Evolutionary conservation across 2,113 vertebrate species (phyloP).

Genomic region (Galemys pyrenaicus): DNA sequence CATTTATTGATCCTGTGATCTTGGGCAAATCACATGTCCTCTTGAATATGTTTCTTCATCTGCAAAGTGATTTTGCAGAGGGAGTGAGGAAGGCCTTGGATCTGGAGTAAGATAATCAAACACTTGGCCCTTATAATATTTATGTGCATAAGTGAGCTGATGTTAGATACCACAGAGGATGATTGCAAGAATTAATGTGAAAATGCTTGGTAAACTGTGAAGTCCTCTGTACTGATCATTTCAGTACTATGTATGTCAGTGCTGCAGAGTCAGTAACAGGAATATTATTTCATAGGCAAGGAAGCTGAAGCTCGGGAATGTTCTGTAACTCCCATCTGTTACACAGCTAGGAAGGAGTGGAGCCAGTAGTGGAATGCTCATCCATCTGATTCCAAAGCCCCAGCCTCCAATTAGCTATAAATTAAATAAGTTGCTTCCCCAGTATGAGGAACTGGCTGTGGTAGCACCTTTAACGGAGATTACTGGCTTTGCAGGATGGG

Average conservation of each 20-base stretch:
- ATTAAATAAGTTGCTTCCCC: slow-evolving; percentile 73
- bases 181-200: neutral
- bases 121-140: neutral
- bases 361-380: neutral
- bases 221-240: neutral
- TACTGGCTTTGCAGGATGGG: slow-evolving; percentile 42
- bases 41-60: neutral
- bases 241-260: neutral
- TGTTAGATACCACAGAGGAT: neutral
- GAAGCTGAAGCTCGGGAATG: neutral
- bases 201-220: slow-evolving; percentile 14
- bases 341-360: neutral
- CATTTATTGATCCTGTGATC: neutral
- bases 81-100: fast-evolving
- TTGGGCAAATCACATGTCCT: neutral
- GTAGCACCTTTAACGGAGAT: slow-evolving; percentile 55
- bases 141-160: neutral
- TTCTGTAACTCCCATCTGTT: neutral
- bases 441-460: neutral
- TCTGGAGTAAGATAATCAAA: neutral
- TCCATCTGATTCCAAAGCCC: slow-evolving; percentile 37
- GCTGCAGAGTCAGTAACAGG: neutral
- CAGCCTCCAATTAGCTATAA: slow-evolving; percentile 65
- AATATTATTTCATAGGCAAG: neutral
- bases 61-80: neutral